Conservation (phyloP, 2,113 vertebrate genomes). For the Dryoscopus gambensis region DNA sequence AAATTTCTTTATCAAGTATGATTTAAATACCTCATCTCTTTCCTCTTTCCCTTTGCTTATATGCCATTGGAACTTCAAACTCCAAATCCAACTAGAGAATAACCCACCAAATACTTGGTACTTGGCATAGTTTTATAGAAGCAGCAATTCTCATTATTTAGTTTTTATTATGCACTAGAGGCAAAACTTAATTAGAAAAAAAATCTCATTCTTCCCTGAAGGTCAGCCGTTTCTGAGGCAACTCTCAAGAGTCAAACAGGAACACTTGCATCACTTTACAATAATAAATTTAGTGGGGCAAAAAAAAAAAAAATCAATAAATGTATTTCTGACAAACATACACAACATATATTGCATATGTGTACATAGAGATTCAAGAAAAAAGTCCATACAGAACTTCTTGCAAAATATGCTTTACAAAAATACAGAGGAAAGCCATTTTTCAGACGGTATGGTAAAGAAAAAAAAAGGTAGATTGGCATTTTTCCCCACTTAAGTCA, state of each 20-base stretch:
- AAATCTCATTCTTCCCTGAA: neutral
- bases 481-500: neutral
- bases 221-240: neutral
- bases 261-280: neutral
- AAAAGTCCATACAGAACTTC: neutral
- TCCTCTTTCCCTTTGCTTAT: neutral
- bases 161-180: neutral
- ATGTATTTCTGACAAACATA: neutral
- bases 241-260: neutral
- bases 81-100: neutral
- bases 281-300: neutral
- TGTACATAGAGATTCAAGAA: neutral
- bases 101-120: neutral
- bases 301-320: neutral
- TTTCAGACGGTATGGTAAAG: neutral
- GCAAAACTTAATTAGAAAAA: neutral
- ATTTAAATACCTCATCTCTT: neutral
- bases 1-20: neutral
- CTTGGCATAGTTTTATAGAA: neutral
- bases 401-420: neutral
- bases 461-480: neutral
- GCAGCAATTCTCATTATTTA: neutral
- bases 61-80: neutral
- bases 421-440: neutral
- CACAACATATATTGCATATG: neutral